Evolutionary conservation across 2,888 invertebrate species (phyloP), one percentile per base, ranked within the genome.

Genomic region (Sarcophaga rosellei): DNA sequence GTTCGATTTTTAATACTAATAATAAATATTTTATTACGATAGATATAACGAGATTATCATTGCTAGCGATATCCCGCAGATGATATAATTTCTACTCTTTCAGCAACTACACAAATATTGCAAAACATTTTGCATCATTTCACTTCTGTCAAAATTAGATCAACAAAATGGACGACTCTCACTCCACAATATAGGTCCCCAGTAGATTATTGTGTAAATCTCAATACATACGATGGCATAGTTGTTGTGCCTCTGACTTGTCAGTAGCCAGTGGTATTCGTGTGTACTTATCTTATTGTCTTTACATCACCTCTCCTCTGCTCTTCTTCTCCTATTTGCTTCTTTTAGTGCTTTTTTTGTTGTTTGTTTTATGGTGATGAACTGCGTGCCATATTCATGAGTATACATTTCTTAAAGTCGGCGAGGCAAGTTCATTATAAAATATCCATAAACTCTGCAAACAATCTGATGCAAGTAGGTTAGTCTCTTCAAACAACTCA

Each of bases 341-440:
- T 35, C 17, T 70, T 69, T n/a, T n/a, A 3, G 3, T 25, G 25
- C 8, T 25, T 65, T 25, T 25, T 8, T n/a, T 11, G 12, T 23
- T 21, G 23, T n/a, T n/a, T n/a, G 0, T 65, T 8, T 35, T 73
- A 8, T 73, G 53, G 15, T 65, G 21, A 79, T 72, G 65, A 65
- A 84, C 4, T 70, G 59, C 65, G 75, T 75, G n/a, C 65, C 70
- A 65, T 73, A 57, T 68, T 74, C 25, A 74, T 35, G 35, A 35
- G 35, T 1, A 35, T 8, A 35, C 1, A 23, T 21, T 57, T 5
- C 15, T 15, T 25, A 20, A 44, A 25, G 47, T 62, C 68, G 73
- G 68, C 20, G 44, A 53, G 47, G 23, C 73, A 73, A 75, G 75
- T 84, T 81, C 62, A 72, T 21, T 25, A 23, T 15, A 35, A 35